phyloP scores from a whole-genome alignment of 2,113 vertebrate genomes.

The Felis chaus region DNA sequence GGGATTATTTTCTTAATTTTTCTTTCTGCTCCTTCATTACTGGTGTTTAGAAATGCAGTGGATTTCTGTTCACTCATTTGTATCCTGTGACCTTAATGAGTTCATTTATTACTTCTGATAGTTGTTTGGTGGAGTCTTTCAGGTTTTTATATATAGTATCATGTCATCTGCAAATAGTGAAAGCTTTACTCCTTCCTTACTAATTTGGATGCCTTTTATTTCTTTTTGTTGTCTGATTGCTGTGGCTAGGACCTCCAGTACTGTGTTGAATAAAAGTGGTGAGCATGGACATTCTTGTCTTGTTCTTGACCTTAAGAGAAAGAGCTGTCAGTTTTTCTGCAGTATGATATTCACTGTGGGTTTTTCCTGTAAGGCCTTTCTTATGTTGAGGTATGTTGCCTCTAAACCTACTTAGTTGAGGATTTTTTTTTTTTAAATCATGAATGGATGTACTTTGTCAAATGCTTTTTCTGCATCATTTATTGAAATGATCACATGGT shows the following conservation, averaged over 20 bases:
- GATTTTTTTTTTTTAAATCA: too few species aligned
- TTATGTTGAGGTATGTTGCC: neutral
- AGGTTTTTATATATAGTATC: neutral
- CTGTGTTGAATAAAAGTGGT: neutral
- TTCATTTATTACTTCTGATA: neutral
- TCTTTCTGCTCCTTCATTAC: neutral
- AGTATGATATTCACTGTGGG: neutral
- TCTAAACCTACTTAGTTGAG: neutral
- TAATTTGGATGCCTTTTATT: neutral
- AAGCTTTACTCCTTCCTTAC: neutral
- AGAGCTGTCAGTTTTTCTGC: neutral
- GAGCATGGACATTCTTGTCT: neutral
- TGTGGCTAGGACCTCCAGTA: neutral
- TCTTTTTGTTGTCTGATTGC: neutral
- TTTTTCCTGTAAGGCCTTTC: neutral
- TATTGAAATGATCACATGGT: too few species aligned
- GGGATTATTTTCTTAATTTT: neutral
- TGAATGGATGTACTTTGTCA: too few species aligned
- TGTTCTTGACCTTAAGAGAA: neutral
- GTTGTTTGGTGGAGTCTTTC: neutral
- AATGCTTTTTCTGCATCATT: too few species aligned
- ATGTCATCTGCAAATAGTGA: neutral
- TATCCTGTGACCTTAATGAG: neutral
- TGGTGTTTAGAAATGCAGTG: neutral
- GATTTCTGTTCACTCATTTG: neutral